phyloP scores from a whole-genome alignment of 2,113 vertebrate genomes.

The Macaca nemestrina region DNA sequence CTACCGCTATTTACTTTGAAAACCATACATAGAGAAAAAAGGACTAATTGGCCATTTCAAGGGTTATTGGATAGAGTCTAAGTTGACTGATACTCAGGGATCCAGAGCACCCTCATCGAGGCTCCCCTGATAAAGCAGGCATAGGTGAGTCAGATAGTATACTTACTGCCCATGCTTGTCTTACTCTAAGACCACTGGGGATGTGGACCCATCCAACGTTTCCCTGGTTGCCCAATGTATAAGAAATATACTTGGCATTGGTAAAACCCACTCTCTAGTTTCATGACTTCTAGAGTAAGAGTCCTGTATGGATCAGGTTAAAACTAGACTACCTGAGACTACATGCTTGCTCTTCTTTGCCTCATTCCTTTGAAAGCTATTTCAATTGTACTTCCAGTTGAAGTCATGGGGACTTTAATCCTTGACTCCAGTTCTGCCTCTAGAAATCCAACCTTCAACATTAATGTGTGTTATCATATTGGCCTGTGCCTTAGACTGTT shows the following conservation, averaged over 20 bases:
- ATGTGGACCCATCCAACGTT: not conserved
- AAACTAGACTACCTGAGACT: not conserved
- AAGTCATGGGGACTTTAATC: not conserved
- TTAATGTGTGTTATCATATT: not conserved
- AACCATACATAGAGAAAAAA: not conserved
- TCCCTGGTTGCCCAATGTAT: not conserved
- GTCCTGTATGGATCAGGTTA: not conserved
- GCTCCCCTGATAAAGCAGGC: not conserved
- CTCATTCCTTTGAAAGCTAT: not conserved
- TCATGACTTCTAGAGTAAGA: not conserved
- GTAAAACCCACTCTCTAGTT: not conserved
- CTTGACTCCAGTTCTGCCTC: not conserved
- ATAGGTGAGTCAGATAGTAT: not conserved
- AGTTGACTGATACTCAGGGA: not conserved
- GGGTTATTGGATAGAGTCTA: not conserved
- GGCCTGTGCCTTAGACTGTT: not conserved
- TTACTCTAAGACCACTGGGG: not conserved
- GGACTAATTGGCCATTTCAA: not conserved
- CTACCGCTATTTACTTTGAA: not conserved
- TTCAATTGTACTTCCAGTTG: not conserved
- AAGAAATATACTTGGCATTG: not conserved
- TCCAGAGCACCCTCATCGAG: not conserved
- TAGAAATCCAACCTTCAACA: not conserved
- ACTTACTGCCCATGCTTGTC: not conserved
- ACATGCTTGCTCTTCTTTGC: not conserved